phyloP scores from a whole-genome alignment of 92 coral and sea anemone species.

The Phenganax subtilis region DNA sequence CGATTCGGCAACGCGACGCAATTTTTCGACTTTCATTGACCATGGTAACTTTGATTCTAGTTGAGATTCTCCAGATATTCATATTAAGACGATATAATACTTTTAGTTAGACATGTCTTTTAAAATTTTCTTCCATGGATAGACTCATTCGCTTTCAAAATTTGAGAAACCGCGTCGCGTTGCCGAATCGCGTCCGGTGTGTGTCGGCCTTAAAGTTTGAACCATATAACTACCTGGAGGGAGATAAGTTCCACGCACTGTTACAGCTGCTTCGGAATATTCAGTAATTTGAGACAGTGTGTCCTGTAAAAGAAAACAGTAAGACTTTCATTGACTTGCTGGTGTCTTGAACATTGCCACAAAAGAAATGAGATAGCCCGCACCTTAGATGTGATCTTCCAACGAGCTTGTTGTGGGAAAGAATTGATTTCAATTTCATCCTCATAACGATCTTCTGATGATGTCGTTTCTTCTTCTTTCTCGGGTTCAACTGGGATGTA shows the following conservation, averaged over 20 bases:
- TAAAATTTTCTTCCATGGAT: too few species aligned
- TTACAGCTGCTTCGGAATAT: constrained; percentile 90
- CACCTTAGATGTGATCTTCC: constrained; percentile 99
- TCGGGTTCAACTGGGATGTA: constrained; percentile 87
- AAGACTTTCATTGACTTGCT: neutral
- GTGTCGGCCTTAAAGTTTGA: neutral
- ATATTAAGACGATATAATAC: too few species aligned
- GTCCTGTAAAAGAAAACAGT: constrained; percentile 51
- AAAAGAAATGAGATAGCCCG: neutral
- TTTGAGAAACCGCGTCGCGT: too few species aligned
- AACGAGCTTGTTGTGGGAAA: constrained; percentile 92
- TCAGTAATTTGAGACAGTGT: constrained; percentile 90
- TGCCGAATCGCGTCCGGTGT: too few species aligned
- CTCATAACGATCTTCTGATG: constrained; percentile 83
- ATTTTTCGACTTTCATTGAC: too few species aligned
- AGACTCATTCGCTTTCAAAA: neutral
- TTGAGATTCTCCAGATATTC: too few species aligned
- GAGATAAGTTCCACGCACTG: constrained; percentile 93
- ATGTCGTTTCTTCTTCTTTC: constrained; percentile 68
- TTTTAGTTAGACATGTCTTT: too few species aligned
- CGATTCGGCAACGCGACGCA: too few species aligned
- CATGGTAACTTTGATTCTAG: too few species aligned
- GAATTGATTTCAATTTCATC: constrained; percentile 96
- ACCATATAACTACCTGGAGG: constrained; percentile 63
- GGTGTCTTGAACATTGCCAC: neutral